Evolutionary conservation across 2,797 vertebrate species (phyloP), one percentile per base, ranked within the genome.

Genomic region (Moxostoma hubbsi): DNA sequence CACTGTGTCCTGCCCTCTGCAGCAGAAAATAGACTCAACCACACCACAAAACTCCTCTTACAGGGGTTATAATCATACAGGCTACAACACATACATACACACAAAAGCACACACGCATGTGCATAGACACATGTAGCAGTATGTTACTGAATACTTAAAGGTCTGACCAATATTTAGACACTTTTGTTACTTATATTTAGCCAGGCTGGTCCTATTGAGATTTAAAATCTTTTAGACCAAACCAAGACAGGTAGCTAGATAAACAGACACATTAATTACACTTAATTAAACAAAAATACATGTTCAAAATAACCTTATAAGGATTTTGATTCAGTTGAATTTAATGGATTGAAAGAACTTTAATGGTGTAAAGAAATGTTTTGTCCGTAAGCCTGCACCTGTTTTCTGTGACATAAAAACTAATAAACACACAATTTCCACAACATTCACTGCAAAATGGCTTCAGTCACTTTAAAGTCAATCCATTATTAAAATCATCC

Each of bases 11-110:
- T 90, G 91, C 91, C 88, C 89, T 82, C 81, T 87, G 89, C 85
- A 84, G 88, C 93, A 94, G 91, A 93, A 94, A 94, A 94, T 94
- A 94, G 93, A 92, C 89, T 87, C 87, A 90, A 90, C 92, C 91
- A 82, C 92, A 90, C 73, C 76, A 75, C 87, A 87, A 86, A 88
- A 89, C 87, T 89, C 87, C 78, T 82, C 90, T 93, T 92, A 92
- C 90, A 91, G 86, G 79, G 87, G 89, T 87, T 91, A 89, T 86
- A 91, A 90, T 87, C 46, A 88, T 85, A 89, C 87, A 84, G 85
- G 75, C 77, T 64, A 81, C 73, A 83, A 84, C 68, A 84, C 15
- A 79, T 10, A 73, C 10, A 58, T 5, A 84, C 83, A 88, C 86
- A 80, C 82, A 67, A 49, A 71, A 66, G 81, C 62, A 83, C 45